A percentile compares a stretch with the other conserved stretches of the same genome.
phyloP scores from a whole-genome alignment of 2,113 vertebrate species.

The Sander lucioperca region DNA sequence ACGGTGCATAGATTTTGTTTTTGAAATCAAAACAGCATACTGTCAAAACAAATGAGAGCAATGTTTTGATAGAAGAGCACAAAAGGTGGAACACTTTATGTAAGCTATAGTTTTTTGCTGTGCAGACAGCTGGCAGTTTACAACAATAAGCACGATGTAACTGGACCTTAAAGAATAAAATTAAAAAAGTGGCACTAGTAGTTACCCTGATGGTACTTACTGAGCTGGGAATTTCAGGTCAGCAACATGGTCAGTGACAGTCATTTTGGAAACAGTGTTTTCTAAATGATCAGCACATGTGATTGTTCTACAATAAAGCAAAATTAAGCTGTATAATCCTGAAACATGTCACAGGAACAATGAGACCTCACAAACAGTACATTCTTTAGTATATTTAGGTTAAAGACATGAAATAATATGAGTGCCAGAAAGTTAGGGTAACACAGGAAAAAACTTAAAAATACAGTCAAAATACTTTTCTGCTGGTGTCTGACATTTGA shows the following conservation, averaged over 20 bases:
- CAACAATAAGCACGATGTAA: background rate
- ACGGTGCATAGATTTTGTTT: background rate
- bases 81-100: slow-evolving; percentile 8
- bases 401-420: background rate
- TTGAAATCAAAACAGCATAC: background rate
- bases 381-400: background rate
- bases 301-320: background rate
- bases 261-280: background rate
- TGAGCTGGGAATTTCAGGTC: background rate
- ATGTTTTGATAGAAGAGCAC: background rate
- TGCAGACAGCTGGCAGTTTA: background rate
- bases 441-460: slow-evolving; percentile 20
- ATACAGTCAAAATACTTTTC: slow-evolving; percentile 25
- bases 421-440: background rate
- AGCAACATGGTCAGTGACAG: background rate
- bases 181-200: background rate
- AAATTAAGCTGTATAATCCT: background rate
- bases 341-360: background rate
- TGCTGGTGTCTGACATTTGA: slow-evolving; percentile 51
- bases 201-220: background rate
- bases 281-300: background rate
- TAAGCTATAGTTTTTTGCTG: slow-evolving; percentile 6
- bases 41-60: background rate
- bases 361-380: background rate
- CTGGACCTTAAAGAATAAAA: background rate